A percentile compares a stretch with the other conserved stretches of the same genome.
These are phyloP conservation scores for Acipenser ruthenus DNA, from an alignment of 2,797 vertebrate species.

Conservation along the genomic window DNA sequence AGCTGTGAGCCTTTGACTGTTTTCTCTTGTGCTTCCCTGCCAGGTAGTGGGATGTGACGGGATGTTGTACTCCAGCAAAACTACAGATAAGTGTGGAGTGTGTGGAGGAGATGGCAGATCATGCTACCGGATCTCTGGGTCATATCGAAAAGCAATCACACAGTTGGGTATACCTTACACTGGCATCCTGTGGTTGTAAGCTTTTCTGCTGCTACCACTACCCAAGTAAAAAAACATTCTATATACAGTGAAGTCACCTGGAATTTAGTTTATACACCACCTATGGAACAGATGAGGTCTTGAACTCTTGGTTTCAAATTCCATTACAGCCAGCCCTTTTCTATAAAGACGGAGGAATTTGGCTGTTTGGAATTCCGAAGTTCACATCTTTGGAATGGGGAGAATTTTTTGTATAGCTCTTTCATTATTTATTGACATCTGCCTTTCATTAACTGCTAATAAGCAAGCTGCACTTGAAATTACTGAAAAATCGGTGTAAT, in stretches of 20 bases:
- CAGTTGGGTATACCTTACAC: constrained; percentile 70
- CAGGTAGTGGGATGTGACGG: constrained; percentile 82
- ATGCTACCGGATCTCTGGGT: constrained; percentile 77
- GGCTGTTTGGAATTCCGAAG: too few species aligned
- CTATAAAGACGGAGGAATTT: too few species aligned
- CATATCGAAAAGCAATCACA: constrained; percentile 78
- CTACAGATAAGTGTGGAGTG: constrained; percentile 73
- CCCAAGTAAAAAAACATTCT: background rate
- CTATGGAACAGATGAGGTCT: background rate
- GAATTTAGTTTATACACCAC: too few species aligned
- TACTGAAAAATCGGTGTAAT: too few species aligned
- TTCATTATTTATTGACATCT: too few species aligned
- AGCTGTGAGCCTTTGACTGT: background rate
- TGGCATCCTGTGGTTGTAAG: constrained; percentile 16
- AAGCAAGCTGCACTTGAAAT: too few species aligned
- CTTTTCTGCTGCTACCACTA: background rate
- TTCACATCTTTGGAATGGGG: too few species aligned
- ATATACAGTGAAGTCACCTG: background rate
- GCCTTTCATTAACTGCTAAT: too few species aligned
- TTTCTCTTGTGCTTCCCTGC: constrained; percentile 18
- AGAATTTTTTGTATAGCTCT: too few species aligned
- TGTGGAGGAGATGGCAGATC: constrained; percentile 77
- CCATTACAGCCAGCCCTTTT: too few species aligned
- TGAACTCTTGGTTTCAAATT: too few species aligned
- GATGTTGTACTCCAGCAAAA: constrained; percentile 69